phyloP scores from a whole-genome alignment of 2,888 invertebrate species.

The Schizaphis graminum region DNA sequence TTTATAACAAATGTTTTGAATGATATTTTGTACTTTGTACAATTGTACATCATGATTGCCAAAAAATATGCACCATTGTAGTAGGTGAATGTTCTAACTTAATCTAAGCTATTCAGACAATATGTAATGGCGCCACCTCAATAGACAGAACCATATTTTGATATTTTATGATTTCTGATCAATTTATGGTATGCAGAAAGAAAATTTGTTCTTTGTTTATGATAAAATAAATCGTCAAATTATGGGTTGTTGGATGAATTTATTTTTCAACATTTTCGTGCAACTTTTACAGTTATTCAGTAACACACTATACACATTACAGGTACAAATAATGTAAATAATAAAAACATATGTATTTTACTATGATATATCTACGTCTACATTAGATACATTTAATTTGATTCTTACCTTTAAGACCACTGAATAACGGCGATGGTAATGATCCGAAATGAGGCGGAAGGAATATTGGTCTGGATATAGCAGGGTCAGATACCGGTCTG shows the following conservation, averaged over 20 bases:
- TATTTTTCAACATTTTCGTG: neutral
- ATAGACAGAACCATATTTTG: neutral
- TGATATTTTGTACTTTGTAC: no score
- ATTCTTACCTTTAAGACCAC: constrained; percentile 81
- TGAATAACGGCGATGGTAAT: constrained; percentile 84
- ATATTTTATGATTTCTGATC: neutral
- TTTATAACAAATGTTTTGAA: neutral
- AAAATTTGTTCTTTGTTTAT: neutral
- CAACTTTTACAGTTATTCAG: neutral
- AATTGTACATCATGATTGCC: no score
- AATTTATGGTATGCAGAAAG: neutral
- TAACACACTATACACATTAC: neutral
- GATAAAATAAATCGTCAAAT: neutral
- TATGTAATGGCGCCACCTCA: neutral
- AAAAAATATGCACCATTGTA: neutral
- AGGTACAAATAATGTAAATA: neutral
- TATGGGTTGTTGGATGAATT: neutral
- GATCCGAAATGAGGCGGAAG: constrained; percentile 85
- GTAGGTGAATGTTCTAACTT: neutral
- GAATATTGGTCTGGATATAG: constrained; percentile 80
- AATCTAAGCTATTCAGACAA: neutral
- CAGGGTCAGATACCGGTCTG: constrained; percentile 73
- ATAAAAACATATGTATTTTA: neutral
- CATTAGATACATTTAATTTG: neutral
- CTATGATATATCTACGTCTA: neutral